These are phyloP conservation scores for Erythrocercus mccallii DNA, from an alignment of 2,113 vertebrate species.

Conservation along the genomic window DNA sequence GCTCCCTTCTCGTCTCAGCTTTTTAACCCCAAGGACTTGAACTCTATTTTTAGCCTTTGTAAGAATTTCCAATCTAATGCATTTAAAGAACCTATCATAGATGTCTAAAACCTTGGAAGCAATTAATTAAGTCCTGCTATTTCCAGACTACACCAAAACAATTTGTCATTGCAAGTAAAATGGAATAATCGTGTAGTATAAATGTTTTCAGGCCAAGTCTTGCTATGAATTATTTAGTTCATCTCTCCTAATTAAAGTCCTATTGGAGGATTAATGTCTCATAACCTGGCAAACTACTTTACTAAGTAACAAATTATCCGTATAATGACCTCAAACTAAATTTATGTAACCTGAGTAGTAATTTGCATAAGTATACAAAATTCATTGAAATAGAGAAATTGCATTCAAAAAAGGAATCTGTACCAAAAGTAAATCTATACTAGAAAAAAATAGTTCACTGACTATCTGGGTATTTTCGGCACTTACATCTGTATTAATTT, in stretches of 20 bases:
- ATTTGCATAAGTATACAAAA: conserved; percentile 56
- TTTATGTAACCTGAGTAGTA: conserved; percentile 63
- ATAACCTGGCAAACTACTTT: conserved; percentile 77
- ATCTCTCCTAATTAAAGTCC: conserved; percentile 79
- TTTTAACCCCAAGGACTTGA: conserved; percentile 60
- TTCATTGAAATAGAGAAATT: neutral
- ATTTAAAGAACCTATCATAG: conserved; percentile 70
- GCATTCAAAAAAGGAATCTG: neutral
- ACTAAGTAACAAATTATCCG: conserved; percentile 78
- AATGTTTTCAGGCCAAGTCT: conserved; percentile 77
- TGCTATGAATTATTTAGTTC: conserved; percentile 80
- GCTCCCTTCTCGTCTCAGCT: conserved; percentile 20
- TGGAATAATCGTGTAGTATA: conserved; percentile 74
- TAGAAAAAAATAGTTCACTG: conserved; percentile 2
- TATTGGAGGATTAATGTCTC: conserved; percentile 78
- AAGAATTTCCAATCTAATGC: conserved; percentile 70
- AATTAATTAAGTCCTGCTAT: conserved; percentile 76
- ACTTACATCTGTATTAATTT: neutral
- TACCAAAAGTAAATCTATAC: neutral
- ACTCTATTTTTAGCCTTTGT: conserved; percentile 73
- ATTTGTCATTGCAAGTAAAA: conserved; percentile 78
- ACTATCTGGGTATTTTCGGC: neutral
- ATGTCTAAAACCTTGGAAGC: conserved; percentile 73
- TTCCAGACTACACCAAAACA: conserved; percentile 78
- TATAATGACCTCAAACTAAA: conserved; percentile 74